These are phyloP conservation scores for Grammomys dolichurus DNA, from an alignment of 2,113 vertebrate genomes.

Conservation along the genomic window DNA sequence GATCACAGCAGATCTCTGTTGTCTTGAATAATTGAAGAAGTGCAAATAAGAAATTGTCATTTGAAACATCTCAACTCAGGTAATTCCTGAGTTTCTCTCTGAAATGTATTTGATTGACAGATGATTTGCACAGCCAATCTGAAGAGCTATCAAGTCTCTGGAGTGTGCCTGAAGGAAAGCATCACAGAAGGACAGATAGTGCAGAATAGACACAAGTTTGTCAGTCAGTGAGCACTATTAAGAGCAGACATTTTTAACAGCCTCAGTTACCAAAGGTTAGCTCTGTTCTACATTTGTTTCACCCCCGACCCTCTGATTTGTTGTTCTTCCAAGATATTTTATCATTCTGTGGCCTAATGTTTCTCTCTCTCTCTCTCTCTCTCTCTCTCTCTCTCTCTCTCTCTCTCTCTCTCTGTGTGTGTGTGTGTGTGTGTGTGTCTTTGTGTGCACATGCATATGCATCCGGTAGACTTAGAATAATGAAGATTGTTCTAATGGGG, in stretches of 20 bases:
- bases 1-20: conserved; percentile 67
- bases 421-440: background rate
- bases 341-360: background rate
- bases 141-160: conserved; percentile 24
- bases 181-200: background rate
- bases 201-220: background rate
- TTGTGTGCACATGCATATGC: background rate
- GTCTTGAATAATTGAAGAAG: conserved; percentile 70
- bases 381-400: too few relatives aligned
- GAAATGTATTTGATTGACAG: conserved; percentile 60
- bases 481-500: background rate
- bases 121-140: conserved; percentile 55
- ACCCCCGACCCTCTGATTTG: background rate
- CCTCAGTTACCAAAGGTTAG: background rate
- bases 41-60: conserved; percentile 64
- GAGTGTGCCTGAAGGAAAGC: conserved; percentile 41
- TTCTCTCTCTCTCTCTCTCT: background rate
- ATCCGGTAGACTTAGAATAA: background rate
- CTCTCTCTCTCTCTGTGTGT: too few relatives aligned
- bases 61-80: conserved; percentile 63
- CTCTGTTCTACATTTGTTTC: background rate
- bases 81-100: conserved; percentile 64
- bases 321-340: background rate
- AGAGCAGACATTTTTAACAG: background rate
- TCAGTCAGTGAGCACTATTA: background rate